These are phyloP conservation scores for Excalfactoria chinensis DNA, from an alignment of 2,113 vertebrate genomes.

Conservation along the genomic window DNA sequence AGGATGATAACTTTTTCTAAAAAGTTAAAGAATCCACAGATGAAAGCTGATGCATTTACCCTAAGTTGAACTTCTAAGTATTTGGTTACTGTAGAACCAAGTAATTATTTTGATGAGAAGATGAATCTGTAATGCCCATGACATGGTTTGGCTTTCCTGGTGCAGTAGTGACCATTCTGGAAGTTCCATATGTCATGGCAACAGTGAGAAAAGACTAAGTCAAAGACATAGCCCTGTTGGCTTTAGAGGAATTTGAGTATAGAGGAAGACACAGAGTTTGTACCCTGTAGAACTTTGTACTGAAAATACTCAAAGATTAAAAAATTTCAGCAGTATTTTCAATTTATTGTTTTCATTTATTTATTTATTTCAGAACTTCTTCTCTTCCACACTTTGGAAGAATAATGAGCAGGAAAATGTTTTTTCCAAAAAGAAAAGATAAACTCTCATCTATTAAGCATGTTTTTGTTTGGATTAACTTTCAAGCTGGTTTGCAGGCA, in stretches of 20 bases:
- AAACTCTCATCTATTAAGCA: not conserved
- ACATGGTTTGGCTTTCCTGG: not conserved
- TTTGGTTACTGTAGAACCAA: not conserved
- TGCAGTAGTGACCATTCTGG: not conserved
- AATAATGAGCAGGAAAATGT: not conserved
- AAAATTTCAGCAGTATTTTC: rapidly evolving
- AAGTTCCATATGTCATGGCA: not conserved
- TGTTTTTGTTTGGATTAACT: not conserved
- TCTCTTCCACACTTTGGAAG: not conserved
- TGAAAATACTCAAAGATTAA: not conserved
- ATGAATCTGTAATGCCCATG: not conserved
- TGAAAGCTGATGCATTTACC: not conserved
- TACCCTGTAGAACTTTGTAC: not conserved
- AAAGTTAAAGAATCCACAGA: not conserved
- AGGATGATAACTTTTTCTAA: not conserved
- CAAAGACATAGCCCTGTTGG: not conserved
- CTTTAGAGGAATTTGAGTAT: not conserved
- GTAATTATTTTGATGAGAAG: not conserved
- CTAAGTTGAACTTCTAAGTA: not conserved
- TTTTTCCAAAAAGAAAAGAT: not conserved
- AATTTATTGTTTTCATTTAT: not conserved
- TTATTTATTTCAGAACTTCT: not conserved
- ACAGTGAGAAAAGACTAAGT: not conserved
- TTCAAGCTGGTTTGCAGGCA: not conserved
- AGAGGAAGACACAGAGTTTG: not conserved